Percentiles rank a stretch among this genome's conserved stretches.
Conservation (phyloP, 2,888 invertebrate species). For the Ligdia adustata region DNA sequence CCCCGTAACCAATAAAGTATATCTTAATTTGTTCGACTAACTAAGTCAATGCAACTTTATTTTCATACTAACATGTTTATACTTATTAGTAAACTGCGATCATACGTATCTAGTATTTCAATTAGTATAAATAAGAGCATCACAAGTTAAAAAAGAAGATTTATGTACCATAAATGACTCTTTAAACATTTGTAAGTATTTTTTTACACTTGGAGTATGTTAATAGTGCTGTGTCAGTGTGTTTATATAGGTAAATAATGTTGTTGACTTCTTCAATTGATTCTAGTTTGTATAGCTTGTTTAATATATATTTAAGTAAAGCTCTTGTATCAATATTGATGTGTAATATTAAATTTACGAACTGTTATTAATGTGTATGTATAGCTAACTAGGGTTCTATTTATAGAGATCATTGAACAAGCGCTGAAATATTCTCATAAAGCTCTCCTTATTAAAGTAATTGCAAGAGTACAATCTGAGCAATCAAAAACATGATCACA, state of each 20-base stretch:
- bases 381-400: slow-evolving; percentile 35
- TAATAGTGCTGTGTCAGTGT: slow-evolving; percentile 11
- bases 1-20: no score
- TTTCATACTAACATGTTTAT: no score
- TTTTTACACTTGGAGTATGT: slow-evolving; percentile 1
- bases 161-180: slow-evolving; percentile 2
- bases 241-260: no score
- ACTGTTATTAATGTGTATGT: slow-evolving; percentile 54
- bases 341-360: slow-evolving; percentile 67
- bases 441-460: no score
- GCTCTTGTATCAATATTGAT: slow-evolving; percentile 53
- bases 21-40: no score
- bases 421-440: no score
- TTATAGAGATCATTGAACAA: no score
- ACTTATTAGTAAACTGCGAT: no score
- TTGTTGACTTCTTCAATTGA: slow-evolving; percentile 54
- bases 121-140: slow-evolving; percentile 4
- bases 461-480: no score
- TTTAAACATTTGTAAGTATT: slow-evolving; percentile 1
- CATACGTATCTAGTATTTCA: slow-evolving; percentile 1
- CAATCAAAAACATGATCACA: no score
- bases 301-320: slow-evolving; percentile 37
- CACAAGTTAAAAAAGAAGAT: slow-evolving; percentile 4
- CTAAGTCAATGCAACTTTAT: no score
- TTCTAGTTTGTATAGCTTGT: slow-evolving; percentile 44